Evolutionary conservation across 2,797 vertebrate genomes (phyloP), one percentile per base, ranked within the genome.

Genomic region (Psittacula derbiana): DNA sequence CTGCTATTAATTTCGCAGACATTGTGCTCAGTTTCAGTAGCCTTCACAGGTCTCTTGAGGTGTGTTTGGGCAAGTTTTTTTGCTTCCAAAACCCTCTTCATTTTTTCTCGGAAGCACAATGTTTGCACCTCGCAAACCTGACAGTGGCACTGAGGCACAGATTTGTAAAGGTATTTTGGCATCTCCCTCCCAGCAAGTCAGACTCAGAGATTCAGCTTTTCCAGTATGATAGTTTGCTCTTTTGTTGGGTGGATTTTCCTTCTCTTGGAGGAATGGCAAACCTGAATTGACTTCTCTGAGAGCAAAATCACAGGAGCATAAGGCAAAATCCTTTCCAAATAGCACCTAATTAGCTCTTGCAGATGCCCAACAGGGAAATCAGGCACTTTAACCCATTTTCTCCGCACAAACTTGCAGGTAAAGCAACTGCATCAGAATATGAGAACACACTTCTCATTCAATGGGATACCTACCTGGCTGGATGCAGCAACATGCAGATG

Each of bases 151-250:
- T 38, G 55, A 73, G 27, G 36, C 10, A 12, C 57, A 72, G 79
- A 90, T 93, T 72, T 93, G 75, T 90, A 96, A 92, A 95, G 89
- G 93, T 94, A 72, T 94, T 95, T 94, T 95, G 93, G 80, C 92
- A 92, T 82, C 83, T 94, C 12, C 24, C 44, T 85, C 74, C 61
- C 57, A 74, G 80, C 67, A 80, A 90, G 61, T 89, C 86, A 93
- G 38, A 66, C 71, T 70, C 46, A 8, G 86, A 93, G 49, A 89
- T 80, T 58, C 43, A 69, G 86, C 88, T 95, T 85, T 96, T 87
- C 78, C n/a, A 65, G 67, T 72, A 61, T 0, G 2, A 82, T 38
- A 58, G 60, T 82, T 95, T 94, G 94, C 83, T 96, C 93, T 94
- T 96, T 96, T 95, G 69, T 71, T 73, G 47, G 93, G 79, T 93